These are phyloP conservation scores for Criorhina ranunculi DNA, from an alignment of 2,888 invertebrate genomes.

Conservation along the genomic window DNA sequence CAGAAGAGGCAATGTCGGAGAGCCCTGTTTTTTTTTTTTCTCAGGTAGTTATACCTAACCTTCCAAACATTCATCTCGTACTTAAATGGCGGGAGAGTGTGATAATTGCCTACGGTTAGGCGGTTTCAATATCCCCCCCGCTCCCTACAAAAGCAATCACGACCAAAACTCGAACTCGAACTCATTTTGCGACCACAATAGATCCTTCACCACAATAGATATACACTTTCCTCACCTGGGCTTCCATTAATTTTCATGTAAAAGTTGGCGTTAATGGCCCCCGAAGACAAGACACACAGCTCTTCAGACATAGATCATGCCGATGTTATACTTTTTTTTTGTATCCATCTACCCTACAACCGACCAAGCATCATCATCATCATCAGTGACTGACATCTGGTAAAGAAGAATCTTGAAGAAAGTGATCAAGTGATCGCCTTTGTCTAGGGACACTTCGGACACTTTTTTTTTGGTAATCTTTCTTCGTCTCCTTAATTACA, in stretches of 20 bases:
- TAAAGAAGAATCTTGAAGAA: conserved; percentile 59
- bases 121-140: conserved; percentile 62
- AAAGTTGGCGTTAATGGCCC: conserved; percentile 75
- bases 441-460: conserved; percentile 59
- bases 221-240: conserved; percentile 66
- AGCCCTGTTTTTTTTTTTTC: conserved; percentile 59
- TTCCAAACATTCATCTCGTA: conserved; percentile 47
- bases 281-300: conserved; percentile 68
- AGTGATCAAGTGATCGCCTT: conserved; percentile 70
- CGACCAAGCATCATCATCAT: conserved; percentile 31
- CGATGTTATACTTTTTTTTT: conserved; percentile 57
- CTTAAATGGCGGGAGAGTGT: conserved; percentile 64
- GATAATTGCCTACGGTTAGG: conserved; percentile 71
- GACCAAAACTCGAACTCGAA: conserved; percentile 64
- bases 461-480: conserved; percentile 21
- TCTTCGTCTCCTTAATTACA: conserved; percentile 66
- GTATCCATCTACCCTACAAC: conserved; percentile 14
- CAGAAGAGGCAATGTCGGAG: not conserved
- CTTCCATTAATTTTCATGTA: conserved; percentile 75
- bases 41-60: conserved; percentile 64
- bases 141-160: conserved; percentile 62
- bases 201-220: conserved; percentile 44
- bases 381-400: conserved; percentile 63
- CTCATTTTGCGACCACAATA: conserved; percentile 47
- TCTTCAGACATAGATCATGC: conserved; percentile 67